These are phyloP conservation scores for Brachyrhaphis roseni DNA, from an alignment of 2,797 vertebrate species.

Conservation along the genomic window DNA sequence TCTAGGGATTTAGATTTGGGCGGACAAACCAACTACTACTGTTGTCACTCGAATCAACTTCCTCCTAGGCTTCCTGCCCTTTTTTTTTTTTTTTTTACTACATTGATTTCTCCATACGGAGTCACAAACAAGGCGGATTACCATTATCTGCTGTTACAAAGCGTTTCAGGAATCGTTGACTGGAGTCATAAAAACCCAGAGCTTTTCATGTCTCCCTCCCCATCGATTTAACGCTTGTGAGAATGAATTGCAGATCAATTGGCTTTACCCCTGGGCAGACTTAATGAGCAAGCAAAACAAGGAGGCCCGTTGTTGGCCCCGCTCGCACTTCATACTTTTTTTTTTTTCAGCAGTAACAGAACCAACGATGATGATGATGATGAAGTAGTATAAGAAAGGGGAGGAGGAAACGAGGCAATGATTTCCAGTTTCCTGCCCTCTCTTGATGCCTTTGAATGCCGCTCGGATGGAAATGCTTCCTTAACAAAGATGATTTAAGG, in stretches of 20 bases:
- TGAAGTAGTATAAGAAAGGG: neutral
- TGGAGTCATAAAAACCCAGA: slow-evolving; percentile 78
- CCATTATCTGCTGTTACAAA: slow-evolving; percentile 83
- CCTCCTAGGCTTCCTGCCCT: slow-evolving; percentile 33
- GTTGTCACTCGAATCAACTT: slow-evolving; percentile 81
- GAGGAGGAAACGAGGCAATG: slow-evolving; percentile 40
- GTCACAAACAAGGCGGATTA: slow-evolving; percentile 78
- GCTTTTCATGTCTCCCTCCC: slow-evolving; percentile 82
- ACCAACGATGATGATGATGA: slow-evolving; percentile 21
- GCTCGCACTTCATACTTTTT: slow-evolving; percentile 31
- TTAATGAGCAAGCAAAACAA: slow-evolving; percentile 81
- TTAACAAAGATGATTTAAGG: slow-evolving; percentile 59
- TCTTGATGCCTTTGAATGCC: slow-evolving; percentile 35
- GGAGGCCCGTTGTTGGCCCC: slow-evolving; percentile 71
- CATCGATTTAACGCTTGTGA: slow-evolving; percentile 84
- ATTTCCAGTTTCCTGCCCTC: slow-evolving; percentile 62
- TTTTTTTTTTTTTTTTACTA: slow-evolving; percentile 65
- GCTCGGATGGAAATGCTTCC: slow-evolving; percentile 32
- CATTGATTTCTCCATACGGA: slow-evolving; percentile 71
- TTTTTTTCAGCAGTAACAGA: neutral
- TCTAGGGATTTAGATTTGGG: slow-evolving; percentile 43
- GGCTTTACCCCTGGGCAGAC: slow-evolving; percentile 81
- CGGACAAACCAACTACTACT: slow-evolving; percentile 61
- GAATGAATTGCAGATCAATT: slow-evolving; percentile 87
- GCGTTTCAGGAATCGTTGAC: slow-evolving; percentile 80